Evolutionary conservation across 2,113 vertebrate species (phyloP), one percentile per base, ranked within the genome.

Genomic region (Nansenia antarctica): DNA sequence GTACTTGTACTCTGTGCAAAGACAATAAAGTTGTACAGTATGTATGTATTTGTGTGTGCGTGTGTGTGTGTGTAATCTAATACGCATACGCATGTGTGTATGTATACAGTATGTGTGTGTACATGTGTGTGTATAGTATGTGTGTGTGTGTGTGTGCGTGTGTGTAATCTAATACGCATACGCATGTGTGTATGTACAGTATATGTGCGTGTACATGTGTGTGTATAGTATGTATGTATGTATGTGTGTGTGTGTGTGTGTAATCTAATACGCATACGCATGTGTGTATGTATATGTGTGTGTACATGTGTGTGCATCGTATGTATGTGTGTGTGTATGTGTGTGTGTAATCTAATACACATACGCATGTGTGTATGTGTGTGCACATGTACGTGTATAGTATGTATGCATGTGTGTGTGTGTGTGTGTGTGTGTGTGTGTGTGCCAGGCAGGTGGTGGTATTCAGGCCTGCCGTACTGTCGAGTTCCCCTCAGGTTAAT

Each of bases 401-500:
- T n/a, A 30, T 59, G 30, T 7, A 8, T 60, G 30, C 9, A 59
- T n/a, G n/a, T 22, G 31, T 31, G 29, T 32, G 9, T 3, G 24
- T 1, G 9, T 65, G 47, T 39, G 30, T 32, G 37, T 62, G 27
- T 12, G 14, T 54, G 45, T 35, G 45, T 55, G 30, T n/a, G 4
- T n/a, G 22, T 59, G 15, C 32, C 6, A n/a, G 55, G 26, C n/a
- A n/a, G 26, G 24, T 15, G 42, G 34, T 27, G 6, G 66, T 15
- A 47, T 30, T 37, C 22, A 35, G 15, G 18, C 8, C 8, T 31
- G 31, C 34, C 34, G 69, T 31, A 37, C 34, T 24, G 45, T 11
- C 1, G 37, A 53, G 62, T 59, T 62, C 35, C 34, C 61, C 47
- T 47, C 37, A 68, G 68, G 80, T 82, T 77, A 84, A 77, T 69